Conservation (phyloP, 2,888 invertebrate species). For the Idaea straminata region DNA sequence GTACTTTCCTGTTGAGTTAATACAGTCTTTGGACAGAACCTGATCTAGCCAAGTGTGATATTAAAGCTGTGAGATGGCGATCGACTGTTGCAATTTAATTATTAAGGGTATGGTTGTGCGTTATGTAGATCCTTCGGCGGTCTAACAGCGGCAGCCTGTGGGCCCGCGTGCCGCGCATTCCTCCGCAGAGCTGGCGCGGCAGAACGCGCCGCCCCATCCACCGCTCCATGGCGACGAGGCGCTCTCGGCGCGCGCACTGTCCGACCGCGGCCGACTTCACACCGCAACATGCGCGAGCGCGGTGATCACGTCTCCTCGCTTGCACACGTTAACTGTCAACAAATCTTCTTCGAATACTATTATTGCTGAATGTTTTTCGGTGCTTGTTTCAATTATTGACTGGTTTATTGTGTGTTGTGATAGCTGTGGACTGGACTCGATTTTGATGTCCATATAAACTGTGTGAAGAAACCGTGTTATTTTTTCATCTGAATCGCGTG, state of each 20-base stretch:
- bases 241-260: constrained; percentile 28
- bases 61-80: constrained; percentile 64
- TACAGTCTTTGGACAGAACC: constrained; percentile 77
- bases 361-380: constrained; percentile 57
- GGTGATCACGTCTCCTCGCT: constrained; percentile 73
- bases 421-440: constrained; percentile 52
- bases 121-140: constrained; percentile 47
- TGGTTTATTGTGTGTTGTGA: constrained; percentile 65
- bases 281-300: constrained; percentile 77
- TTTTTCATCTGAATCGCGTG: constrained; percentile 77
- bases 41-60: constrained; percentile 77
- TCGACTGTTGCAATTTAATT: constrained; percentile 77
- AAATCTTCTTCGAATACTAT: constrained; percentile 69
- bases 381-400: constrained; percentile 64
- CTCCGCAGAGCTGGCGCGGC: constrained; percentile 57
- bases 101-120: constrained; percentile 64
- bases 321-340: constrained; percentile 73
- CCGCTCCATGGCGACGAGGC: constrained; percentile 34
- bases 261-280: constrained; percentile 74
- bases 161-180: constrained; percentile 67
- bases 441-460: constrained; percentile 57
- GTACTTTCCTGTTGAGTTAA: constrained; percentile 80
- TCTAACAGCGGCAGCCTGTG: constrained; percentile 47
- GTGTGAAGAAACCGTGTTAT: constrained; percentile 71
- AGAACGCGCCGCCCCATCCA: constrained; percentile 51